Conservation (phyloP, 37 sponge, comb jelly and placozoan genomes). For the Chondrosia reniformis region DNA sequence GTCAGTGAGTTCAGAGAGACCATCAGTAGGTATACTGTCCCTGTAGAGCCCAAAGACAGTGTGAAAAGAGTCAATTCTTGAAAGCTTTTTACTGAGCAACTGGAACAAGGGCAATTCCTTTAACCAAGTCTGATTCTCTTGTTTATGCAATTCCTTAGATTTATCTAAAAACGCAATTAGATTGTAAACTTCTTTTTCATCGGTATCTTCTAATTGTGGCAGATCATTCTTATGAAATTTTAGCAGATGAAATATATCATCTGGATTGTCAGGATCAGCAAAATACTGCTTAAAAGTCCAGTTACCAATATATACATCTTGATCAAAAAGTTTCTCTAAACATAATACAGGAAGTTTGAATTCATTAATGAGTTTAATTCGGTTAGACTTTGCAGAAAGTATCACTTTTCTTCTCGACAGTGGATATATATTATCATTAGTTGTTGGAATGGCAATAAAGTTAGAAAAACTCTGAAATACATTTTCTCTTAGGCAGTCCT, state of each 20-base stretch:
- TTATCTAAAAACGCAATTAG: background rate
- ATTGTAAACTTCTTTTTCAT: background rate
- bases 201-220: background rate
- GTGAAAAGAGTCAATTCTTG: background rate
- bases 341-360: slow-evolving; percentile 9
- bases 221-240: background rate
- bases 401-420: background rate
- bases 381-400: too few relatives aligned
- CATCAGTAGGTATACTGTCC: background rate
- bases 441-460: slow-evolving; percentile 12
- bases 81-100: slow-evolving; percentile 5
- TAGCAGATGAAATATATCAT: background rate
- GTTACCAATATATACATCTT: background rate
- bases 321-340: background rate
- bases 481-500: background rate
- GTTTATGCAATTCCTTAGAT: background rate
- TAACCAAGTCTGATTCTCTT: too few relatives aligned
- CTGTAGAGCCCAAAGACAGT: background rate
- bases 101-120: slow-evolving; percentile 8
- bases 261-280: background rate
- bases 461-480: background rate
- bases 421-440: background rate
- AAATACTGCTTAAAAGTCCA: background rate
- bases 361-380: background rate
- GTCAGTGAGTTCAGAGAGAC: slow-evolving; percentile 1